These are phyloP conservation scores for Eupsilia transversa DNA, from an alignment of 2,888 invertebrate species.

Conservation along the genomic window DNA sequence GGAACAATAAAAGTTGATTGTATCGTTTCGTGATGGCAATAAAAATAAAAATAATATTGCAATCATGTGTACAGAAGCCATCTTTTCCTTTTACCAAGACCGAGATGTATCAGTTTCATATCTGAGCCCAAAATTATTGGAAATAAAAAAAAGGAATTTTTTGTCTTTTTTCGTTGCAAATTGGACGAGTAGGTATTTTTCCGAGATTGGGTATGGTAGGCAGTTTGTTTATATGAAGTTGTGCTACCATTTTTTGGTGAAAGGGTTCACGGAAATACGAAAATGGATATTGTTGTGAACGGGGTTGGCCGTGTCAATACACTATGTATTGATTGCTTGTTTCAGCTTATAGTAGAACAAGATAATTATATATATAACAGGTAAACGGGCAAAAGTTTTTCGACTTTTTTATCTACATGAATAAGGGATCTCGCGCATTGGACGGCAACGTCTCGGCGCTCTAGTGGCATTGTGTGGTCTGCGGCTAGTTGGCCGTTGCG, in stretches of 20 bases:
- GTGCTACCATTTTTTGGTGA: constrained; percentile 18
- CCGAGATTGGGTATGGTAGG: constrained; percentile 38
- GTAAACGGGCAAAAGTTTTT: not conserved
- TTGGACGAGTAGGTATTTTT: constrained; percentile 47
- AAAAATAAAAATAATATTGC: constrained; percentile 68
- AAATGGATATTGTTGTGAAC: constrained; percentile 25
- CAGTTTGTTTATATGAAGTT: constrained; percentile 32
- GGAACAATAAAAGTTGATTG: constrained; percentile 71
- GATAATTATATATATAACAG: not conserved
- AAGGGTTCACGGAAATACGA: constrained; percentile 34
- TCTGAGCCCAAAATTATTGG: constrained; percentile 50
- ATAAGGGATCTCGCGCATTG: no score
- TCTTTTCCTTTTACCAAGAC: constrained; percentile 49
- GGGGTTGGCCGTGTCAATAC: constrained; percentile 16
- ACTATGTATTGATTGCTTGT: constrained; percentile 43
- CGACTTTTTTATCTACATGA: not conserved
- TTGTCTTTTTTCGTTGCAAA: constrained; percentile 38
- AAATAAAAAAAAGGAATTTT: constrained; percentile 39
- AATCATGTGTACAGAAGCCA: constrained; percentile 53
- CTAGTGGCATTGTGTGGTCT: no score
- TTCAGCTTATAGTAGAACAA: constrained; percentile 1
- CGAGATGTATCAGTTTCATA: constrained; percentile 50
- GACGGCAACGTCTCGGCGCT: no score
- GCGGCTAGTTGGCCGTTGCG: no score
- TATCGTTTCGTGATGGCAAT: constrained; percentile 69